phyloP scores from a whole-genome alignment of 2,797 vertebrate species.

The Ctenosaura bakeri region DNA sequence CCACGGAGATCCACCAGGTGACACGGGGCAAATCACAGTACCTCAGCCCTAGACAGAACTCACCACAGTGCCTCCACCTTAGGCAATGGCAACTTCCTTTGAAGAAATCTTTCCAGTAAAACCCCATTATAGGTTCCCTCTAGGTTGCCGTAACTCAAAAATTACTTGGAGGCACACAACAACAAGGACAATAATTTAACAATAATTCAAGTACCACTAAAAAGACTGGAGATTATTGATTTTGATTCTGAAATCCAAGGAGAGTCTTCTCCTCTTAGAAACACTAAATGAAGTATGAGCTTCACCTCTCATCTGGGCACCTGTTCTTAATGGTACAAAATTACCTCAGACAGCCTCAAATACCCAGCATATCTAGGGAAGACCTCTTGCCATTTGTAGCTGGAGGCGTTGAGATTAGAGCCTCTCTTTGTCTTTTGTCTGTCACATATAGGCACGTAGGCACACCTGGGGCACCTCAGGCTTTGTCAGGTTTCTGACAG shows the following conservation, averaged over 20 bases:
- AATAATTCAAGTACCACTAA: neutral
- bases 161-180: too few species aligned
- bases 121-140: too few species aligned
- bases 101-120: too few species aligned
- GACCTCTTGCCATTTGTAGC: constrained; percentile 26
- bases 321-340: constrained; percentile 21
- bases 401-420: constrained; percentile 10
- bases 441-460: constrained; percentile 45
- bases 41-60: too few species aligned
- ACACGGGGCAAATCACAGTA: too few species aligned
- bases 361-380: constrained; percentile 29
- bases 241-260: neutral
- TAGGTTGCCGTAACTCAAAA: too few species aligned
- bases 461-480: constrained; percentile 23
- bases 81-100: too few species aligned
- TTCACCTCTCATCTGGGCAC: neutral
- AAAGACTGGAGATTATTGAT: neutral
- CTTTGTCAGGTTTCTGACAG: constrained; percentile 31
- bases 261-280: neutral
- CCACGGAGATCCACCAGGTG: too few species aligned
- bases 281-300: neutral
- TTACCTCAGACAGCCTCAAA: constrained; percentile 39
- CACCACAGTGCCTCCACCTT: too few species aligned
- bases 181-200: neutral
- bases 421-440: constrained; percentile 9